Evolutionary conservation across 1,140 invertebrate genomes (phyloP).

Genomic region (Drosophila ogumai): DNA sequence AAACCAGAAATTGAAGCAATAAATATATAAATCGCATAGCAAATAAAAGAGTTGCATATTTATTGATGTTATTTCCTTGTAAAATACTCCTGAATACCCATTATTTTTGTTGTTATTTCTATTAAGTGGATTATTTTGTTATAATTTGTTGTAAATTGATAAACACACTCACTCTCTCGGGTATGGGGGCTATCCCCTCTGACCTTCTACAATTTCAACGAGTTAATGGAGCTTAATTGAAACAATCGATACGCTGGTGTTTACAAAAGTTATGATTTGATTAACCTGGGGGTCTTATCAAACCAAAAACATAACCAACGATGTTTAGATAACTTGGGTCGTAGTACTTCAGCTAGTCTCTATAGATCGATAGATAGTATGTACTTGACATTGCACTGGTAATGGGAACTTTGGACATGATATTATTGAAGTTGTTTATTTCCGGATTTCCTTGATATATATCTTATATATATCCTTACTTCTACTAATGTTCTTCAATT

Average conservation of each 20-base stretch:
- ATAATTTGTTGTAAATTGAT: not conserved
- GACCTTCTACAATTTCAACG: not conserved
- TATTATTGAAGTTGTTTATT: not conserved
- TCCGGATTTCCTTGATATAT: conserved; percentile 1
- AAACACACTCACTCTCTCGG: not conserved
- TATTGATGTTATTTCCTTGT: not conserved
- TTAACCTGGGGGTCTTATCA: conserved; percentile 18
- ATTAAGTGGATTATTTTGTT: not conserved
- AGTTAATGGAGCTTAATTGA: not conserved
- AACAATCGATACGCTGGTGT: conserved; percentile 7
- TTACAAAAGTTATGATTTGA: conserved; percentile 34
- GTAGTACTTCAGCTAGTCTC: not conserved
- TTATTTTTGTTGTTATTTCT: not conserved
- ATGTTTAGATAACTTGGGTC: conserved; percentile 22
- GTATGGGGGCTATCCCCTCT: not conserved
- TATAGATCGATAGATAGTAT: not conserved
- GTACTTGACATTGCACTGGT: conserved; percentile 13
- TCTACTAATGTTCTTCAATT: not conserved
- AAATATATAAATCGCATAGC: not conserved
- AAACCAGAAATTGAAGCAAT: conserved; percentile 6
- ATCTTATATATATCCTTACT: too few relatives aligned
- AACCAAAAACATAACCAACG: not conserved
- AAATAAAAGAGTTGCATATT: not conserved
- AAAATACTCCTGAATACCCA: not conserved
- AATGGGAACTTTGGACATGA: not conserved